Evolutionary conservation across 1,140 invertebrate species (phyloP).

Genomic region (Caenorhabditis elegans): DNA sequence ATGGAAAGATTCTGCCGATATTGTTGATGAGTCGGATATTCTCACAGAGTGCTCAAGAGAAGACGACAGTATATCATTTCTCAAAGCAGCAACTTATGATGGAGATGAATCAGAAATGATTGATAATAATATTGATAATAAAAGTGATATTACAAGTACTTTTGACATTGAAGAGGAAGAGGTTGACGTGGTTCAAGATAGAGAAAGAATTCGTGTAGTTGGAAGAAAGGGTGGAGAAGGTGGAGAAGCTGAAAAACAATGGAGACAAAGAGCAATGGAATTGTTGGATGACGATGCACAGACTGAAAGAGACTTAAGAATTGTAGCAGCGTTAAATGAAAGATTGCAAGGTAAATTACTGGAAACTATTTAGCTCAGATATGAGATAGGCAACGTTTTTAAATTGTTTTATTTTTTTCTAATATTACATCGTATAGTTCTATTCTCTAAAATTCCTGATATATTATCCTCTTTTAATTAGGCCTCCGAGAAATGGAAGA

Average conservation of each 20-base stretch:
- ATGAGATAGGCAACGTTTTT: too few species aligned
- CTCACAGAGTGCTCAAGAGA: slow-evolving; percentile 1
- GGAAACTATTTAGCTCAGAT: too few species aligned
- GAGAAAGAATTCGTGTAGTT: not conserved
- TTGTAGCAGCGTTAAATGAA: slow-evolving; percentile 35
- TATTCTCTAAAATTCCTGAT: too few species aligned
- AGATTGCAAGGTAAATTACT: slow-evolving; percentile 4
- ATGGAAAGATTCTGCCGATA: not conserved
- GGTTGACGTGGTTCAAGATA: not conserved
- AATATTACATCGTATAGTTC: too few species aligned
- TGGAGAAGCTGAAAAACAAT: slow-evolving; percentile 10
- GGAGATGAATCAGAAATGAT: slow-evolving; percentile 29
- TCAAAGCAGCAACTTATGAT: slow-evolving; percentile 1
- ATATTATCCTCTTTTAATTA: not conserved
- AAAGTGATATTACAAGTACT: not conserved
- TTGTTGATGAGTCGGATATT: slow-evolving; percentile 38
- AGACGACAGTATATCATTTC: not conserved
- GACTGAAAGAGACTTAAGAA: slow-evolving; percentile 24
- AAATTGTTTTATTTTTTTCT: too few species aligned
- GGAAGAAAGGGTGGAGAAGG: not conserved
- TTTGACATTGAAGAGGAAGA: slow-evolving; percentile 29
- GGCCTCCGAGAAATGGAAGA: slow-evolving; percentile 39
- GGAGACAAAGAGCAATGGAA: slow-evolving; percentile 1
- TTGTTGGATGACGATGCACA: slow-evolving; percentile 34
- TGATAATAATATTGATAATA: not conserved